Conservation (phyloP, 2,888 invertebrate genomes). For the Netelia melanura region DNA sequence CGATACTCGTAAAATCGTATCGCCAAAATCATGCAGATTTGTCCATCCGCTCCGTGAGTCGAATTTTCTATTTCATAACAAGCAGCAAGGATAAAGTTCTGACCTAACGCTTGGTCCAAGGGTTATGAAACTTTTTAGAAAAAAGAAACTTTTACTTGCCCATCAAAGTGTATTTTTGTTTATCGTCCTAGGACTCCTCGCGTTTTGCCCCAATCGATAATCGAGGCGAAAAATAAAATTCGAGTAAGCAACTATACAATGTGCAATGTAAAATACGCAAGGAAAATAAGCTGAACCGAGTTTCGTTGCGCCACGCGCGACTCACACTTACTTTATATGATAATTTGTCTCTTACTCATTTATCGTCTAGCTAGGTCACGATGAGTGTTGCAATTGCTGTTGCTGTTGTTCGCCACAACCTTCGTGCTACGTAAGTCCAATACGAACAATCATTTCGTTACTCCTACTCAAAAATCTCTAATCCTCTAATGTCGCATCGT, state of each 20-base stretch:
- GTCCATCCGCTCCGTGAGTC: constrained; percentile 76
- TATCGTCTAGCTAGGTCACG: constrained; percentile 77
- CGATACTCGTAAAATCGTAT: neutral
- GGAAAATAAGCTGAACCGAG: neutral
- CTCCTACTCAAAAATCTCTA: constrained; percentile 39
- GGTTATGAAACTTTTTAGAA: neutral
- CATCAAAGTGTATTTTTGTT: neutral
- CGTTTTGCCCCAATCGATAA: constrained; percentile 72
- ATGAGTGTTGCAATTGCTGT: constrained; percentile 79
- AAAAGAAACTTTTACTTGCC: neutral
- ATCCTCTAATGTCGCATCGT: neutral
- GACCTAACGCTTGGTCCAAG: constrained; percentile 9
- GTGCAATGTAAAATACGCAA: neutral
- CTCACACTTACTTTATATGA: constrained; percentile 55
- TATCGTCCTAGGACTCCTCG: constrained; percentile 57
- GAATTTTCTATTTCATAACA: neutral
- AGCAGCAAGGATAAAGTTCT: neutral
- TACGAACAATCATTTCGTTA: constrained; percentile 44
- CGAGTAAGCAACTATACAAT: constrained; percentile 72
- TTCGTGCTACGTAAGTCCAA: constrained; percentile 73
- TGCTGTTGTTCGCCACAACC: constrained; percentile 78
- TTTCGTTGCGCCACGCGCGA: constrained; percentile 36
- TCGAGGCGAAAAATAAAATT: constrained; percentile 79
- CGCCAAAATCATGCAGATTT: constrained; percentile 79
- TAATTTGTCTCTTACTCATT: constrained; percentile 59